A percentile compares a stretch with the other conserved stretches of the same genome.
Evolutionary conservation across 1,140 invertebrate genomes (phyloP).

Genomic region (Drosophila bipectinata): DNA sequence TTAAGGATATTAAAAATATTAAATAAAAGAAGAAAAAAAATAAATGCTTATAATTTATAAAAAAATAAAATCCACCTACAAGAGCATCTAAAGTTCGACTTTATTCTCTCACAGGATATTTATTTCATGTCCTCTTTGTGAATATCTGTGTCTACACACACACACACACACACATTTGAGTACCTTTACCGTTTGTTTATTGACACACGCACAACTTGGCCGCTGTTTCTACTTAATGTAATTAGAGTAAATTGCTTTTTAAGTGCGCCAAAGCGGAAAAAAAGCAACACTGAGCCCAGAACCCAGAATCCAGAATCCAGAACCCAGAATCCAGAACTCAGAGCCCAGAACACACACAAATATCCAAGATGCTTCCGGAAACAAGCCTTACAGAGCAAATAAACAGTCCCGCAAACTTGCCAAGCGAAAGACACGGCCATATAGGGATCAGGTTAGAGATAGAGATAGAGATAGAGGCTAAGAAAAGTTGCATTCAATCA

Average conservation of each 20-base stretch:
- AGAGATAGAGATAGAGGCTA: constrained; percentile 15
- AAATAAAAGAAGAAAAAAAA: too few relatives aligned
- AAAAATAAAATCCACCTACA: background rate
- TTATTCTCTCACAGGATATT: background rate
- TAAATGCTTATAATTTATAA: too few relatives aligned
- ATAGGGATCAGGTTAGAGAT: background rate
- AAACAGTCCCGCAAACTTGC: constrained; percentile 23
- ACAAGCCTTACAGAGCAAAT: constrained; percentile 50
- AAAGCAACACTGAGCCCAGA: constrained; percentile 32
- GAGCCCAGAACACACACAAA: background rate
- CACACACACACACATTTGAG: constrained; percentile 26
- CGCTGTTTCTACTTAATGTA: constrained; percentile 76
- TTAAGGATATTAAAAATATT: background rate
- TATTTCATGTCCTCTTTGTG: background rate
- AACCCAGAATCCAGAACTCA: background rate
- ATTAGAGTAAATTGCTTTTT: constrained; percentile 82
- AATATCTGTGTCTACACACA: constrained; percentile 5
- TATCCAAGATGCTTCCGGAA: constrained; percentile 38
- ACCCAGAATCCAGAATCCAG: too few relatives aligned
- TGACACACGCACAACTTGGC: constrained; percentile 77
- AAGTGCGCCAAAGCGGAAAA: constrained; percentile 71
- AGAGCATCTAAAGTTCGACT: background rate
- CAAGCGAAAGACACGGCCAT: background rate
- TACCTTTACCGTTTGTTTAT: constrained; percentile 66
- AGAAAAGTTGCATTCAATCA: constrained; percentile 29